Base-by-base conservation (phyloP, 2,113 vertebrate species). In the Lepus timidus region DNA sequence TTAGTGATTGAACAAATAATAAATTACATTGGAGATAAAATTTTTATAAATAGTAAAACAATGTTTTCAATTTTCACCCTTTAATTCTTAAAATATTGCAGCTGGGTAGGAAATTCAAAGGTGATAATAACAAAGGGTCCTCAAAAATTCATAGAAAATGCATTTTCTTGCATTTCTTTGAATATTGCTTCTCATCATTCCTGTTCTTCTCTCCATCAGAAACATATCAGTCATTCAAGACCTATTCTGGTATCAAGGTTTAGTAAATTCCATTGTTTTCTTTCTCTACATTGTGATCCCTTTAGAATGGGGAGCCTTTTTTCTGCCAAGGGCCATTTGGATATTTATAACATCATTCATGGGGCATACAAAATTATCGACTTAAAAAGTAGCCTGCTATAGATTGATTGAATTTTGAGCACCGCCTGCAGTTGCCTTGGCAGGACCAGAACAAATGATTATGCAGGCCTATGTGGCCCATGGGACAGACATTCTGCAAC, bases 21-120 rank as follows among this genome's bases (percentile, higher is more conserved):
- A 39, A 44, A 64, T 20, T 80, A n/a, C 85, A 52, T 33, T 27
- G 1, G 31, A 36, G 9, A 5, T 65, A 52, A 70, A 76, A 39
- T 11, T 84, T 95, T 89, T 81, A 4, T 80, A 82, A 89, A 58
- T 52, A 58, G 70, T 85, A 80, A 93, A 44, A 44, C 12, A 90
- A 31, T 36, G 61, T 1, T 4, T 67, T 88, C 79, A 23, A 62
- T 88, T 89, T 73, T 75, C 6, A 51, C 61, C 17, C 31, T 61
- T 88, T 83, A 27, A 64, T 31, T 58, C 39, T 52, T 70, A 36
- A 58, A n/a, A 65, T 22, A 39, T n/a, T 68, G 8, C 33, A 85
- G 58, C 64, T 91, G 29, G 71, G 2, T 71, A 4, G n/a, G 67
- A 31, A 61, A 68, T 55, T 82, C 29, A 70, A 55, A 22, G 44